Percentiles rank a stretch among this genome's conserved stretches.
These are phyloP conservation scores for Frankliniella intonsa DNA, from an alignment of 2,888 invertebrate genomes.

Conservation along the genomic window DNA sequence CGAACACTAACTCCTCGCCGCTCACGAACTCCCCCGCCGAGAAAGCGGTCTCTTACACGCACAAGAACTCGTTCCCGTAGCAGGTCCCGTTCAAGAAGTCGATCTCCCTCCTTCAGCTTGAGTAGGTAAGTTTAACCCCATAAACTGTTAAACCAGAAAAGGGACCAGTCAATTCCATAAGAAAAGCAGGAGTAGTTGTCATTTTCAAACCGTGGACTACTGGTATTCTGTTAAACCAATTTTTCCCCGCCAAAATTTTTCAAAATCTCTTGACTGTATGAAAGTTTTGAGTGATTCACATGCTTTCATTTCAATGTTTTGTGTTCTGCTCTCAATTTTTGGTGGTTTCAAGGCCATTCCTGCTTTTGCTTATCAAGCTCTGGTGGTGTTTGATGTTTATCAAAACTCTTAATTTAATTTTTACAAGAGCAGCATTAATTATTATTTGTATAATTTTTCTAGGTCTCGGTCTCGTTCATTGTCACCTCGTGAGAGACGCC, in stretches of 20 bases:
- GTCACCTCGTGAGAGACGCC: not conserved
- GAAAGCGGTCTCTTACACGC: not conserved
- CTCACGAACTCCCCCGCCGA: not conserved
- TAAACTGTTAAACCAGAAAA: not conserved
- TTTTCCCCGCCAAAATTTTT: not conserved
- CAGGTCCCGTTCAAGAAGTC: conserved; percentile 10
- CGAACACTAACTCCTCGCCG: conserved; percentile 2
- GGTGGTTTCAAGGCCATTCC: not conserved
- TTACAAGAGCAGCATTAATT: not conserved
- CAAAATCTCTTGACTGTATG: not conserved
- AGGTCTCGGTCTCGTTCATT: not conserved
- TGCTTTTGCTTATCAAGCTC: not conserved
- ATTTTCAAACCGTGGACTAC: not conserved
- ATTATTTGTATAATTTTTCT: not conserved
- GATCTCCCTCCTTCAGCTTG: conserved; percentile 13
- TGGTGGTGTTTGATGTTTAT: not conserved
- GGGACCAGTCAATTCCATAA: not conserved
- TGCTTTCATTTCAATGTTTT: conserved; percentile 11
- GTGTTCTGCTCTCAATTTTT: conserved; percentile 6
- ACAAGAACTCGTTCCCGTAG: conserved; percentile 10
- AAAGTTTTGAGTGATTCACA: not conserved
- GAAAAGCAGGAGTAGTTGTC: too few species aligned
- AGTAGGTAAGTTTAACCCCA: conserved; percentile 3
- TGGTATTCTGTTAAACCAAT: not conserved
- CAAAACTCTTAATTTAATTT: not conserved